These are phyloP conservation scores for Lophius piscatorius DNA, from an alignment of 2,113 vertebrate genomes.

Conservation along the genomic window DNA sequence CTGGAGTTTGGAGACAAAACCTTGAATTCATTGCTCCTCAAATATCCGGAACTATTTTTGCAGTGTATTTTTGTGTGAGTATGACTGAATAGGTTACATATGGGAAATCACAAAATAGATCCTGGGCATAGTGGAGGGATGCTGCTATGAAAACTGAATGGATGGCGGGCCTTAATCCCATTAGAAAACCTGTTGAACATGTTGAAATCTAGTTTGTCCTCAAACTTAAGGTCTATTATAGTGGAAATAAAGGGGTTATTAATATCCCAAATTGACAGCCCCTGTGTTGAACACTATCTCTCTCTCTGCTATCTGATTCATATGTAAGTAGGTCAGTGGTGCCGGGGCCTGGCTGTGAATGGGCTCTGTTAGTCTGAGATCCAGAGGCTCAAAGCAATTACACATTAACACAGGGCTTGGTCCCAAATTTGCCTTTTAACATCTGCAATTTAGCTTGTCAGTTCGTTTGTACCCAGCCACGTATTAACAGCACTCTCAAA, in stretches of 20 bases:
- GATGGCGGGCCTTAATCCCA: conserved; percentile 32
- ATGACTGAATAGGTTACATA: no score
- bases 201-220: conserved; percentile 39
- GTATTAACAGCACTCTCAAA: no score
- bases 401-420: conserved; percentile 8
- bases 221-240: conserved; percentile 44
- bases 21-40: no score
- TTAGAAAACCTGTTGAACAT: conserved; percentile 39
- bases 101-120: no score
- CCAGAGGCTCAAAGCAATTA: conserved; percentile 70
- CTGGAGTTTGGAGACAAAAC: no score
- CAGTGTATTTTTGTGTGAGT: no score
- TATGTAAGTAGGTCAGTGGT: conserved; percentile 77
- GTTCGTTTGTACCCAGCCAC: no score
- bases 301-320: conserved; percentile 64
- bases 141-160: no score
- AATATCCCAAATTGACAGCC: conserved; percentile 46
- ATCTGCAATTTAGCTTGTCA: no score
- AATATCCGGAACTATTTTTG: no score
- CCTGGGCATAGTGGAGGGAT: no score
- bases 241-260: conserved; percentile 49
- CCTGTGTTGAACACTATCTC: conserved; percentile 27
- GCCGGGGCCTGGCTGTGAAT: conserved; percentile 56
- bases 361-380: conserved; percentile 51
- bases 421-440: no score